phyloP scores from a whole-genome alignment of 1,140 invertebrate genomes.

The Achatina immaculata region DNA sequence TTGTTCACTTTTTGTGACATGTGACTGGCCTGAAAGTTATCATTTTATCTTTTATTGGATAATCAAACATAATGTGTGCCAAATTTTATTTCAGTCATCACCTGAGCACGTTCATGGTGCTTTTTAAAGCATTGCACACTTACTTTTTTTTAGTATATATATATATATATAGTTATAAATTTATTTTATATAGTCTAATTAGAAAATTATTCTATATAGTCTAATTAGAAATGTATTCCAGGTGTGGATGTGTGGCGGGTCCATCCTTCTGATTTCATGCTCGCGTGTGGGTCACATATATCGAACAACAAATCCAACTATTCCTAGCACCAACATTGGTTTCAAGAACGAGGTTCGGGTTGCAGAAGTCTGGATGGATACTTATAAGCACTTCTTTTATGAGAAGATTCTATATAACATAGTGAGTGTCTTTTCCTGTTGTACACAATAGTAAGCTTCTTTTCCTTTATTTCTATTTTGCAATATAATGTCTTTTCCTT shows the following conservation, averaged over 20 bases:
- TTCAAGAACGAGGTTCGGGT: constrained; percentile 71
- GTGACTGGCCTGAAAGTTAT: no score
- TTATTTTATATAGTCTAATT: no score
- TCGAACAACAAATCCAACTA: constrained; percentile 70
- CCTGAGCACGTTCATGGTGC: no score
- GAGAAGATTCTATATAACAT: constrained; percentile 84
- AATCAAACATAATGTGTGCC: no score
- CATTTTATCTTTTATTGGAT: no score
- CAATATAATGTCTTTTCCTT: neutral
- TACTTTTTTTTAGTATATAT: no score
- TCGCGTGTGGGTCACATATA: constrained; percentile 98
- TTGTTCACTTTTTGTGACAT: no score
- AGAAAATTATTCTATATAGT: no score
- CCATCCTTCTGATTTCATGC: constrained; percentile 93
- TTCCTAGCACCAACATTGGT: constrained; percentile 53
- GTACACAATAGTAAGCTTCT: no score
- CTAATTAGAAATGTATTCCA: constrained; percentile 89
- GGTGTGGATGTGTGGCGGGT: constrained; percentile 96
- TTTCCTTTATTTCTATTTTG: neutral
- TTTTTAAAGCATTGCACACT: no score
- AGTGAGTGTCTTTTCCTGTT: neutral
- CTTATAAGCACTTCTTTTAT: constrained; percentile 81
- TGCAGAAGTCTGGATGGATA: constrained; percentile 82
- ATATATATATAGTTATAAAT: no score
- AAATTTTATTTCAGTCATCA: no score